phyloP scores from a whole-genome alignment of 2,888 invertebrate genomes.

The Drosophila setosimentum region DNA sequence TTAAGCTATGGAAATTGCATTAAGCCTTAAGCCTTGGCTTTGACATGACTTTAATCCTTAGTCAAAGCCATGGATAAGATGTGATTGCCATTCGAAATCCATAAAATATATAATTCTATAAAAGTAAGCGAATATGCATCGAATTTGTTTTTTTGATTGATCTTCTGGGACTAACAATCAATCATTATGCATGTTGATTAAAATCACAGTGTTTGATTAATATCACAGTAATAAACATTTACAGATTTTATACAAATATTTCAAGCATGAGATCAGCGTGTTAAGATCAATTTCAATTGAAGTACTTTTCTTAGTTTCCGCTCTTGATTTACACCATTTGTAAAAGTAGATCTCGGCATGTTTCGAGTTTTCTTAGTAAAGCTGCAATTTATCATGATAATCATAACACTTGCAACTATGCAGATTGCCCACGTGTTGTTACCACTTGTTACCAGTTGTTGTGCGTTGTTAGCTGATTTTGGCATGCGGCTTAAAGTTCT shows the following conservation, averaged over 20 bases:
- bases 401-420: slow-evolving; percentile 26
- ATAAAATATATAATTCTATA: neutral
- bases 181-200: neutral
- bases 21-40: neutral
- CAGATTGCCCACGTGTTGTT: slow-evolving; percentile 52
- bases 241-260: neutral
- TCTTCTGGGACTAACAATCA: neutral
- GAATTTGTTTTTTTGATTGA: neutral
- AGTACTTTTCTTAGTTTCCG: slow-evolving; percentile 3
- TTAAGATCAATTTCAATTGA: neutral
- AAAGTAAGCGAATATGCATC: neutral
- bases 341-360: neutral
- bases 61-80: neutral
- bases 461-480: slow-evolving; percentile 62
- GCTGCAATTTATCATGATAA: slow-evolving; percentile 25
- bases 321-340: neutral
- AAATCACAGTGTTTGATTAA: neutral
- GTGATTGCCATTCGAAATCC: neutral
- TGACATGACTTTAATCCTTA: neutral
- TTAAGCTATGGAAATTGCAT: neutral
- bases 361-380: slow-evolving; percentile 1
- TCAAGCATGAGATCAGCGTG: neutral
- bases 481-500: slow-evolving; percentile 43
- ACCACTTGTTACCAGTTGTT: slow-evolving; percentile 56
- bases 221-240: neutral